A percentile compares a stretch with the other conserved stretches of the same genome.
phyloP scores from a whole-genome alignment of 2,113 vertebrate species.

The Myrmophylax atrothorax region DNA sequence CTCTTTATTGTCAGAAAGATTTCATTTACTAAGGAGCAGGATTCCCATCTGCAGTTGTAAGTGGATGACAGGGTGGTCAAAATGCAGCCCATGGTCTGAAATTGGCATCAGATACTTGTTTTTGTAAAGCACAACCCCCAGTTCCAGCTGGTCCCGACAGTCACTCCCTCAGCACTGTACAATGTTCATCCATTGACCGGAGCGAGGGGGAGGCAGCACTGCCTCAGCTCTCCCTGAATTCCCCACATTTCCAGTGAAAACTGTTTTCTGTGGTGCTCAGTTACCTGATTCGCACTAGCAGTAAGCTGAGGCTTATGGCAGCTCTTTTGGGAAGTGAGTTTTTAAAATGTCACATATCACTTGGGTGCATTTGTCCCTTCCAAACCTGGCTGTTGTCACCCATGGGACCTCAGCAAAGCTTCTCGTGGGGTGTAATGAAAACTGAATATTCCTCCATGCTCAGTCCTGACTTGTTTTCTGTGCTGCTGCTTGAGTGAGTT shows the following conservation, averaged over 20 bases:
- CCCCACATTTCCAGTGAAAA: background rate
- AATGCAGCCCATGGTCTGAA: background rate
- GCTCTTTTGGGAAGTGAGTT: background rate
- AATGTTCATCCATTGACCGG: accelerated
- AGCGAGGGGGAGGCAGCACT: accelerated
- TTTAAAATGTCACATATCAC: background rate
- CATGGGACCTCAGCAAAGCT: background rate
- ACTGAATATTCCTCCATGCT: background rate
- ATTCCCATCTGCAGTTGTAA: background rate
- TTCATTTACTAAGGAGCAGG: background rate
- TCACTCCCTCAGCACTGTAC: background rate
- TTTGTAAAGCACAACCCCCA: background rate
- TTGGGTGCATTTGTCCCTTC: background rate
- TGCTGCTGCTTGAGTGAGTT: background rate
- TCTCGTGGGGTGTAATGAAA: background rate
- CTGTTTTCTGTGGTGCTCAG: background rate
- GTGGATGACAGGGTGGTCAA: background rate
- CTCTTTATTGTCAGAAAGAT: background rate
- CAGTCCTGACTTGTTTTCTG: background rate
- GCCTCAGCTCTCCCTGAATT: background rate
- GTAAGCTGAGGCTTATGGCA: background rate
- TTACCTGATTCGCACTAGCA: background rate
- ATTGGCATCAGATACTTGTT: background rate
- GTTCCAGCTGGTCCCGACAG: background rate
- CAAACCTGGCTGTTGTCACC: background rate